Conservation (phyloP, 2,888 invertebrate genomes). For the Paralinhomoeus sp. region DNA sequence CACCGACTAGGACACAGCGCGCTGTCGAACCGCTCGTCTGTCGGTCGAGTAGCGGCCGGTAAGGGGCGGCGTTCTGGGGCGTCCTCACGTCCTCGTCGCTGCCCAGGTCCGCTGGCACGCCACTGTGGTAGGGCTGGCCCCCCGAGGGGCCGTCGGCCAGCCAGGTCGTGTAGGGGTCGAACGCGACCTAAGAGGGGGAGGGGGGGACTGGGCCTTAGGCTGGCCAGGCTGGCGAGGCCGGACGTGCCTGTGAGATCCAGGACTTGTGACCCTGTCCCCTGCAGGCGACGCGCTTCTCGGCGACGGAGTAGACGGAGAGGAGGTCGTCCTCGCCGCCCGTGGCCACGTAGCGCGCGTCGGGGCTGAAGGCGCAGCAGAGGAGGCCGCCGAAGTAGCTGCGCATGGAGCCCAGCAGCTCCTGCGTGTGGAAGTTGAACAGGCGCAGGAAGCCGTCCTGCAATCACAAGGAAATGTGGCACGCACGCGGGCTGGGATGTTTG, state of each 20-base stretch:
- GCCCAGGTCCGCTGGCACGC: conserved; percentile 6
- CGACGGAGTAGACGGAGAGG: conserved; percentile 83
- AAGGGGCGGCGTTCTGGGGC: too few relatives aligned
- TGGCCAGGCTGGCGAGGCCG: too few relatives aligned
- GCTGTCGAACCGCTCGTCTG: too few relatives aligned
- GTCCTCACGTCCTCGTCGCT: too few relatives aligned
- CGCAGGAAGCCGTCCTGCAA: conserved; percentile 54
- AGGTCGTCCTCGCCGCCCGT: too few relatives aligned
- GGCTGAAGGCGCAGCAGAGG: conserved; percentile 91
- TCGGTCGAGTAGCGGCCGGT: too few relatives aligned
- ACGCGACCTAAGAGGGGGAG: conserved; percentile 17
- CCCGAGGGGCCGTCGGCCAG: conserved; percentile 30
- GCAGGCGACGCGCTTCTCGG: conserved; percentile 71
- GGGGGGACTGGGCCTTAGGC: too few relatives aligned
- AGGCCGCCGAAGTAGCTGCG: conserved; percentile 87
- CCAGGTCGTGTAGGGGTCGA: conserved; percentile 42
- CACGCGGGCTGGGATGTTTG: too few relatives aligned
- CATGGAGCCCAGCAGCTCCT: conserved; percentile 66
- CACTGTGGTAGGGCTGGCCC: too few relatives aligned
- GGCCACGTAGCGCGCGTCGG: conserved; percentile 65
- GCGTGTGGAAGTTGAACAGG: conserved; percentile 85
- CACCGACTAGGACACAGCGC: too few relatives aligned
- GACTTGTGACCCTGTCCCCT: conserved; percentile 83
- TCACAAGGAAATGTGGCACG: conserved; percentile 4
- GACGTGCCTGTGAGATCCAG: conserved; percentile 91